These are phyloP conservation scores for Pomatorhinus ruficollis DNA, from an alignment of 2,113 vertebrate genomes.

Conservation along the genomic window DNA sequence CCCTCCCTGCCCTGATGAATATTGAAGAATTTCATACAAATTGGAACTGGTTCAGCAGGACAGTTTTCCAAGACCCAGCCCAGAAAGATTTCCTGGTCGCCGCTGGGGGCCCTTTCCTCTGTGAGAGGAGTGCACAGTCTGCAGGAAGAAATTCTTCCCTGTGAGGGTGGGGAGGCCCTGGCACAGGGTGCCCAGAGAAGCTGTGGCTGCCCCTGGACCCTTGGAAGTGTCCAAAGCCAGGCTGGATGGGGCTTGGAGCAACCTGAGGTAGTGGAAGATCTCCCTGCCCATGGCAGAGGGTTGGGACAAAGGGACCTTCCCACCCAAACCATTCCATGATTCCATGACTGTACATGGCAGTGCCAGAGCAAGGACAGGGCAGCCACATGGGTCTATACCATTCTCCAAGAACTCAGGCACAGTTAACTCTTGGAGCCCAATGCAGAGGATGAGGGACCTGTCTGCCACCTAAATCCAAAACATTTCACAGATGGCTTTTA, in stretches of 20 bases:
- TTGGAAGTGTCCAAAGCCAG: not conserved
- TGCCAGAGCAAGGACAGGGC: not conserved
- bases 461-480: not conserved
- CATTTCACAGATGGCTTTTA: not conserved
- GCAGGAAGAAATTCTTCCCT: not conserved
- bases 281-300: not conserved
- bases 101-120: not conserved
- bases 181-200: not conserved
- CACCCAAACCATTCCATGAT: not conserved
- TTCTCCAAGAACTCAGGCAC: not conserved
- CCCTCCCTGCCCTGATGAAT: conserved; percentile 56
- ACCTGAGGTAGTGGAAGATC: rapidly evolving
- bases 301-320: not conserved
- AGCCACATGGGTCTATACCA: not conserved
- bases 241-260: rapidly evolving
- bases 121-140: not conserved
- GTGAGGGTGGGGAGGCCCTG: not conserved
- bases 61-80: conserved; percentile 20
- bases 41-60: conserved; percentile 54
- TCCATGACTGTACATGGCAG: rapidly evolving
- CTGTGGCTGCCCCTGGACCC: not conserved
- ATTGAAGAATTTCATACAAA: conserved; percentile 61
- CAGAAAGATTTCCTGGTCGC: not conserved
- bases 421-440: not conserved
- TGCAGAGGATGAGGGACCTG: not conserved